Base-by-base conservation (phyloP, 2,888 invertebrate genomes). In the Stenotaenia linearis region DNA sequence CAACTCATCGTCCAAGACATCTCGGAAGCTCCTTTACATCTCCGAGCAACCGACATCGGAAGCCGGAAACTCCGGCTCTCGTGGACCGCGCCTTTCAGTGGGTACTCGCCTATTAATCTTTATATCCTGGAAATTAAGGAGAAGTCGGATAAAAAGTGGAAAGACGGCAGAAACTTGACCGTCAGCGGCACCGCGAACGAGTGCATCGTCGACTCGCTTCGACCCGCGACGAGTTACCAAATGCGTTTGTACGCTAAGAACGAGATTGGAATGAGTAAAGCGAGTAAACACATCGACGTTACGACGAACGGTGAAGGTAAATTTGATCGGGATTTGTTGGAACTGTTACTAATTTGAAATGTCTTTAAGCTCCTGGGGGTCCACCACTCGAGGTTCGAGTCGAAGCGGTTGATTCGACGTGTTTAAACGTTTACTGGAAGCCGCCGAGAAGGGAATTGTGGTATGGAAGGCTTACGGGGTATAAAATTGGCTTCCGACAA, bases 1-100 rank as follows among this genome's bases (percentile, higher is more conserved):
- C 91, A 92, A 83, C 87, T 93, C 50, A 89, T 91, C 82, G 92
- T 93, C 0, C 92, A 92, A 87, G 89, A 90, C 79, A 10, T 92
- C 78, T 93, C 94, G 9, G 96, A 96, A 89, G 92, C 94, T 82
- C 95, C 96, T 0, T 94, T 94, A 84, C 94, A 94, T 78, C 87
- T 95, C 80, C 96, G 90, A 86, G 95, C 96, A 32, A 88, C 95
- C 82, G 95, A 96, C 87, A 96, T 95, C 88, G 94, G 94, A 78
- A 95, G 96, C 82, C 90, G 94, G 82, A 93, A 94, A 0, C 95
- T 96, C 78, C 95, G 96, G 85, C 87, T 96, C 28, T 94, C 95
- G 18, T 96, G 96, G 96, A 94, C 93, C 21, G 93, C 95, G 81
- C 95, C 96, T 76, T 96, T 95, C 86, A 93, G 95, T 84, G 96